These are phyloP conservation scores for Nestor notabilis DNA, from an alignment of 2,113 vertebrate genomes.

Conservation along the genomic window DNA sequence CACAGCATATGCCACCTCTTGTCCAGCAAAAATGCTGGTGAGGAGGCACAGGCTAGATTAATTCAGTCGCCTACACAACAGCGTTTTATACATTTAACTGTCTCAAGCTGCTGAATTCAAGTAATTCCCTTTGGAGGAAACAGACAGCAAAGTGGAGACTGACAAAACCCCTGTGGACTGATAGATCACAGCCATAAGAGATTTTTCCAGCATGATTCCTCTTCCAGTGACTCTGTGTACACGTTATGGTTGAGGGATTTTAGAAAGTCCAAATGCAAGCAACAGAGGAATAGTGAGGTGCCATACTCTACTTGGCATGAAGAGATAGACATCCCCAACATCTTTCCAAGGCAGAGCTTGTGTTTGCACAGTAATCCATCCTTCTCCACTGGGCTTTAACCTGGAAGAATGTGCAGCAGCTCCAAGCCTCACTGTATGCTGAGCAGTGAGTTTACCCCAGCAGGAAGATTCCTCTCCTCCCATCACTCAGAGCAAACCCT, in stretches of 20 bases:
- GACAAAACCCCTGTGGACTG: background rate
- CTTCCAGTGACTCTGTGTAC: background rate
- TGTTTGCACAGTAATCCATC: background rate
- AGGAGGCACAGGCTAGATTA: background rate
- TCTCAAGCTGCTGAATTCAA: background rate
- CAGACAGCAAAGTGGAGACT: background rate
- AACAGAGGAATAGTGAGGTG: background rate
- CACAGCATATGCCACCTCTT: background rate
- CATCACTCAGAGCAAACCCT: rapidly evolving
- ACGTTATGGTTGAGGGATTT: background rate
- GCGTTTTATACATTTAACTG: background rate
- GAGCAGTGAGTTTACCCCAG: background rate
- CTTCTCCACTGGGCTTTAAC: background rate
- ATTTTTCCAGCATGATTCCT: background rate
- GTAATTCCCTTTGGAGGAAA: background rate
- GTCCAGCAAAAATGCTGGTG: background rate
- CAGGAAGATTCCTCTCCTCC: background rate
- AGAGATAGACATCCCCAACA: background rate
- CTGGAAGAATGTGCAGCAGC: background rate
- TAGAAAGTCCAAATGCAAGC: background rate
- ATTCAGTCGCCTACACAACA: background rate
- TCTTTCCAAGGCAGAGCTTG: rapidly evolving
- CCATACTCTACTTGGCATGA: background rate
- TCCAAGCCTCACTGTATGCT: rapidly evolving
- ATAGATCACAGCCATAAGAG: background rate